Evolutionary conservation across 2,113 vertebrate genomes (phyloP).

Genomic region (Hyperoodon ampullatus): DNA sequence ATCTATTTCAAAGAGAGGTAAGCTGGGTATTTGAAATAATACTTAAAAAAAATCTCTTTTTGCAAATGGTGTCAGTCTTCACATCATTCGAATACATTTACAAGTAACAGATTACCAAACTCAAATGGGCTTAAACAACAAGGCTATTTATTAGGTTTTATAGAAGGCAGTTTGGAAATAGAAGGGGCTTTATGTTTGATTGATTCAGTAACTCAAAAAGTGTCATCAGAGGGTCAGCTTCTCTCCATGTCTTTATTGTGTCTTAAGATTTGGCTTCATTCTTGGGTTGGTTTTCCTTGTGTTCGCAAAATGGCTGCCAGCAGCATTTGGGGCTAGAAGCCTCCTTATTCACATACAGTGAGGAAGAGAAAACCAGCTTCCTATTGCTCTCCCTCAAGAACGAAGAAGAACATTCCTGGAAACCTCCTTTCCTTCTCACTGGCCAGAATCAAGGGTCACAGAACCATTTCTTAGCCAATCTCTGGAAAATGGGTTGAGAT

Average conservation of each 20-base stretch:
- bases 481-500: constrained; percentile 19
- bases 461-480: not conserved
- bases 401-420: not conserved
- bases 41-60: not conserved
- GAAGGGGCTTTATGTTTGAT: not conserved
- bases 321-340: not conserved
- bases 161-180: not conserved
- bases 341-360: not conserved
- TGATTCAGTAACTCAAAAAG: constrained; percentile 11
- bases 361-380: not conserved
- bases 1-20: constrained; percentile 11
- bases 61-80: not conserved
- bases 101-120: constrained; percentile 12
- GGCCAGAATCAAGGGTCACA: not conserved
- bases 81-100: not conserved
- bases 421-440: not conserved
- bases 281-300: not conserved
- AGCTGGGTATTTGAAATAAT: constrained; percentile 42
- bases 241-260: not conserved
- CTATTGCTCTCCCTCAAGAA: not conserved
- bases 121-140: constrained; percentile 2
- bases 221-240: not conserved
- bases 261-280: not conserved
- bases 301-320: constrained; percentile 1
- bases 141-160: not conserved